Conservation (phyloP, 2,888 invertebrate genomes). For the Corythucha ciliata region DNA sequence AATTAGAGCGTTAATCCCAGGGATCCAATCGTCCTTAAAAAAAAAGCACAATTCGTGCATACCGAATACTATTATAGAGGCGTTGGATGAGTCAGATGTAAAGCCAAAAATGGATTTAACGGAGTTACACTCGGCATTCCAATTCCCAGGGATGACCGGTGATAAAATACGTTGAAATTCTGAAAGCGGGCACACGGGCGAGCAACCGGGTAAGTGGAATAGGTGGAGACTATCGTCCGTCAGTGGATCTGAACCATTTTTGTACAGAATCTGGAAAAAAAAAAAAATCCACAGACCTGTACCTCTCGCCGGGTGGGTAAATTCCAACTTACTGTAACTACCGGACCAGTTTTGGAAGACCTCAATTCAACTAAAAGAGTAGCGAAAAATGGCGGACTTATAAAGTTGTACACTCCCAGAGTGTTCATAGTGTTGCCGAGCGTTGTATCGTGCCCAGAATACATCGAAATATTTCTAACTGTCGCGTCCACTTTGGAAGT, state of each 20-base stretch:
- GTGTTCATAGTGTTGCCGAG: conserved; percentile 55
- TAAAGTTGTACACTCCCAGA: conserved; percentile 55
- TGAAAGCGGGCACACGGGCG: conserved; percentile 24
- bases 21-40: not conserved
- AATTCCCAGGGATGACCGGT: conserved; percentile 25
- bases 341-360: conserved; percentile 15
- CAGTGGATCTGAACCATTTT: conserved; percentile 20
- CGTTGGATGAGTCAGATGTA: conserved; percentile 29
- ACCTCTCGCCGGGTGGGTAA: too few species aligned
- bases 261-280: conserved; percentile 20
- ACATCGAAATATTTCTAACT: conserved; percentile 51
- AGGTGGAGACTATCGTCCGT: conserved; percentile 9
- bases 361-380: conserved; percentile 57
- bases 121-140: conserved; percentile 28
- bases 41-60: conserved; percentile 1
- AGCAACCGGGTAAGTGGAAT: conserved; percentile 43
- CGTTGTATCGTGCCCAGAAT: conserved; percentile 65
- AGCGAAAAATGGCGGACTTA: conserved; percentile 56
- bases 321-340: conserved; percentile 19
- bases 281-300: too few species aligned
- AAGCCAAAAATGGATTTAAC: conserved; percentile 27
- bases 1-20: not conserved
- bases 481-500: not conserved
- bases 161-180: conserved; percentile 12
- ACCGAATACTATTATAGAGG: conserved; percentile 31